Evolutionary conservation across 2,113 vertebrate genomes (phyloP), one percentile per base, ranked within the genome.

Genomic region (Brachionichthys hirsutus): DNA sequence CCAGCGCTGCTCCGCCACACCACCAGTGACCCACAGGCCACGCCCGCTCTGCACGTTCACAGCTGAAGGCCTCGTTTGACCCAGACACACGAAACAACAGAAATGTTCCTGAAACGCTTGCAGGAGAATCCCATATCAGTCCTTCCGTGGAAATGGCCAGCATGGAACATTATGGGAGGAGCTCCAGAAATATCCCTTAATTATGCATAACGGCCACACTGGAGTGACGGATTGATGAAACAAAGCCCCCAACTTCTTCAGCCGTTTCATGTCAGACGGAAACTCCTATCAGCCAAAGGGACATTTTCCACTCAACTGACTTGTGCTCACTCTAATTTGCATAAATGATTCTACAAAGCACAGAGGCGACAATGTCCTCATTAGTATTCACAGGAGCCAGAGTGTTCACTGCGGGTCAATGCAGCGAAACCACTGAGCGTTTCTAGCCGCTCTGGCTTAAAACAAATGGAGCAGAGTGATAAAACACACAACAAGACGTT

Each of bases 231-330:
- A 20, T 61, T 35, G 42, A 30, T 30, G 24, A 4, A 30, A 30
- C 24, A 30, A 30, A 30, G 24, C 24, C 24, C 24, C 8, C 24
- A 30, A 30, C 24, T 30, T 30, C 24, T 30, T 30, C 24, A 30
- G 24, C 24, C 24, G 3, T 30, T 30, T 30, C 24, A 30, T 40
- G 4, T 8, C 13, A 9, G 7, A 2, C 16, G 0, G n/a, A 18
- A n/a, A 20, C n/a, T 57, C 43, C 12, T 3, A 22, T 38, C 9
- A 48, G 24, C 38, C 16, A 52, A 10, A 41, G 59, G 44, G 40
- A 16, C 18, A 63, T 70, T 58, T 68, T 77, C 42, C 22, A 15
- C 62, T 51, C 59, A 58, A 78, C 75, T 70, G 58, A 38, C 24
- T 48, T 40, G 14, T 14, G 22, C 35, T 70, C 20, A 42, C 20